Evolutionary conservation across 2,888 invertebrate species (phyloP).

Genomic region (Uropetala carovei): DNA sequence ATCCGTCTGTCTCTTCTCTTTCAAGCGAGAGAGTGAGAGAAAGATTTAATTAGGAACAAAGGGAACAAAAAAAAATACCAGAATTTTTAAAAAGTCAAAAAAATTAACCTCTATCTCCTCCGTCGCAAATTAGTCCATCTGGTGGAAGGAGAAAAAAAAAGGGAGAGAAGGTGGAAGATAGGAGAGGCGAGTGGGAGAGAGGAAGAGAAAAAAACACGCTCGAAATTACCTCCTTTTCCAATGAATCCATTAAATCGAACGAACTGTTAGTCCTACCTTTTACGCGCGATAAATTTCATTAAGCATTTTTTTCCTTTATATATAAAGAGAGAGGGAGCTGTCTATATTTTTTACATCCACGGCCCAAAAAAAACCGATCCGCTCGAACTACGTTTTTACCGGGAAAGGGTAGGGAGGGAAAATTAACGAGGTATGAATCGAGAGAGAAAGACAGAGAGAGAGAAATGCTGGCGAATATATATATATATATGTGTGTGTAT

Average conservation of each 20-base stretch:
- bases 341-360: background rate
- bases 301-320: background rate
- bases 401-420: background rate
- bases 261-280: constrained; percentile 8
- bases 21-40: background rate
- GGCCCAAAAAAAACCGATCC: background rate
- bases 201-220: background rate
- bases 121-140: background rate
- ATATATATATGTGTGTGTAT: background rate
- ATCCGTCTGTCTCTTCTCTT: background rate
- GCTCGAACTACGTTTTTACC: background rate
- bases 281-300: constrained; percentile 1
- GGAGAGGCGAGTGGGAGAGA: no score
- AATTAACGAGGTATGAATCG: constrained; percentile 12
- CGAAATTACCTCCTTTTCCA: background rate
- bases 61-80: background rate
- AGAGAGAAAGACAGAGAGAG: background rate
- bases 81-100: background rate
- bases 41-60: background rate
- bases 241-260: background rate
- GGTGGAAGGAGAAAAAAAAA: background rate
- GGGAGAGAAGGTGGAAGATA: no score
- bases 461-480: background rate
- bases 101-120: background rate
- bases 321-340: background rate